Evolutionary conservation across 1,140 invertebrate species (phyloP), one percentile per base, ranked within the genome.

Genomic region (Olivierus martensii): DNA sequence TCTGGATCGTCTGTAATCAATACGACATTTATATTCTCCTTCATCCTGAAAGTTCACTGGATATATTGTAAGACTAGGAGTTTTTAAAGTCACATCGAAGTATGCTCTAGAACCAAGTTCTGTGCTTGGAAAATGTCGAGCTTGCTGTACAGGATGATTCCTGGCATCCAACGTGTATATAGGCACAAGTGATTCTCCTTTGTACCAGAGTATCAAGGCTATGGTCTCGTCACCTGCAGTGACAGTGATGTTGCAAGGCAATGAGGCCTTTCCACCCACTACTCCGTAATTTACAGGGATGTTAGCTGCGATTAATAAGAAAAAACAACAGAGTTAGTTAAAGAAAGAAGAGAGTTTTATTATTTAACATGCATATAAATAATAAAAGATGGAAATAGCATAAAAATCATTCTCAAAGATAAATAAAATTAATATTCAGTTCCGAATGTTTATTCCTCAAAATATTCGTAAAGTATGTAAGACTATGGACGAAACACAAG

Each of bases 201-300:
- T 85, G 70, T 83, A 87, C 85, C 85, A 89, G 61, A 89, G 83
- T 60, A 88, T 82, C 51, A 89, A 75, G 34, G 81, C 77, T 60
- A 86, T 78, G 60, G 78, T 79, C 70, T 88, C 84, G 60, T 77
- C 79, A 70, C 86, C 83, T 51, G 78, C 79, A 1, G 73, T 77
- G 9, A 70, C 70, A 64, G 82, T 79, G 58, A 87, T 78, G 70
- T 89, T 83, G 70, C 85, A 89, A 21, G 84, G 84, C 61, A 89
- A 71, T 64, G 81, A 79, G 48, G 82, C 84, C 17, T 76, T 69
- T 48, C 78, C 78, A 5, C 83, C 83, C 57, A 79, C 77, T 46
- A 87, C 82, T 28, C 28, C 28, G 28, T 28, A 2, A 28, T 28
- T 4, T 28, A 28, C 28, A 28, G 28, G 28, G 28, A 28, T 4